Evolutionary conservation across 2,888 invertebrate genomes (phyloP).

Genomic region (Xylota segnis): DNA sequence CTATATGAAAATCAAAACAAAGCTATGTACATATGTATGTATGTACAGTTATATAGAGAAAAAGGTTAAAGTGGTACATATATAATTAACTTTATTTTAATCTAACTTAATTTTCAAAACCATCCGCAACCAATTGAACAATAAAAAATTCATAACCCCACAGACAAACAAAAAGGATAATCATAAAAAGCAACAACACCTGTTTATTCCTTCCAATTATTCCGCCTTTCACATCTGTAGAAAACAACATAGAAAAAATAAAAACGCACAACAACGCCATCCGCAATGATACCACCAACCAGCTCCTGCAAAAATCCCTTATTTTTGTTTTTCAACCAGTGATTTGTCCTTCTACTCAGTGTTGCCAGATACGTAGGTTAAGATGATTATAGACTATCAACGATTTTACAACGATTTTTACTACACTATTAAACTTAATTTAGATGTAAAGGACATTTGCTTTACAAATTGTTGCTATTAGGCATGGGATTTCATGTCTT

Average conservation of each 20-base stretch:
- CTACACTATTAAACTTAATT: too few species aligned
- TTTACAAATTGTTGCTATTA: too few species aligned
- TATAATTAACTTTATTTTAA: background rate
- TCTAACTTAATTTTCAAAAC: slow-evolving; percentile 16
- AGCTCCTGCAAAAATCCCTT: slow-evolving; percentile 24
- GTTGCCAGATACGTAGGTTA: too few species aligned
- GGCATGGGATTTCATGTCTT: too few species aligned
- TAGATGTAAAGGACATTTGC: too few species aligned
- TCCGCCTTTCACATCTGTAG: slow-evolving; percentile 21
- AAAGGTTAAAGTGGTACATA: too few species aligned
- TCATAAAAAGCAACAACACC: slow-evolving; percentile 62
- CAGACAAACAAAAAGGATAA: slow-evolving; percentile 29
- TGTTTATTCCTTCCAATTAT: slow-evolving; percentile 63
- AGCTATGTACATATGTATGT: too few species aligned
- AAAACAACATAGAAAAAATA: slow-evolving; percentile 19
- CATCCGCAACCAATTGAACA: slow-evolving; percentile 33
- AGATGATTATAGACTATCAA: too few species aligned
- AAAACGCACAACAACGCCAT: slow-evolving; percentile 25
- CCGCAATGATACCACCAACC: slow-evolving; percentile 22
- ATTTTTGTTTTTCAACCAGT: slow-evolving; percentile 9
- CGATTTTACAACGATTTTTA: too few species aligned
- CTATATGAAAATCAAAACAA: too few species aligned
- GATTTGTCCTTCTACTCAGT: slow-evolving; percentile 2
- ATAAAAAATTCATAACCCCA: slow-evolving; percentile 37
- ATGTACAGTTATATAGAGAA: too few species aligned